Percentiles rank a stretch among this genome's conserved stretches.
These are phyloP conservation scores for Willowsia nigromaculata DNA, from an alignment of 2,888 invertebrate species.

Conservation along the genomic window DNA sequence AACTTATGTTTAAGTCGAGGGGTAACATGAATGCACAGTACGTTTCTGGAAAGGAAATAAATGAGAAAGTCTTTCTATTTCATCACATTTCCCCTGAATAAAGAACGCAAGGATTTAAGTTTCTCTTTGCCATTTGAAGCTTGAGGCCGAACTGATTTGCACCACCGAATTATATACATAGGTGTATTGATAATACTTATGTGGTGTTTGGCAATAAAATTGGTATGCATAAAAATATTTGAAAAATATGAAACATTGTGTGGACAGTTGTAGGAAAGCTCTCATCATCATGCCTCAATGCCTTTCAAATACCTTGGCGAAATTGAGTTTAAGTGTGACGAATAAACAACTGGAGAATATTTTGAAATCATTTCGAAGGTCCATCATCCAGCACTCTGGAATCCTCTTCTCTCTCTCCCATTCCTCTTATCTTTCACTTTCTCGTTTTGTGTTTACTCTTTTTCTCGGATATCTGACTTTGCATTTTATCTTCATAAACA, in stretches of 20 bases:
- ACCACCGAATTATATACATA: neutral
- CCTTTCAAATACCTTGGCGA: too few species aligned
- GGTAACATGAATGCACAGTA: too few species aligned
- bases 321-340: neutral
- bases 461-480: neutral
- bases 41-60: neutral
- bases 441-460: neutral
- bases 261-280: neutral
- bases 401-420: neutral
- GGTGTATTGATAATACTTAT: neutral
- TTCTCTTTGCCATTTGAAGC: too few species aligned
- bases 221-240: neutral
- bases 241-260: neutral
- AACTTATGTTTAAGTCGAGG: too few species aligned
- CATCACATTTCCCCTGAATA: neutral
- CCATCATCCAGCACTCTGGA: neutral
- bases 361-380: slow-evolving; percentile 19
- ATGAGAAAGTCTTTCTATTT: neutral
- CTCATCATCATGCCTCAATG: neutral
- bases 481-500: neutral
- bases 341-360: slow-evolving; percentile 19
- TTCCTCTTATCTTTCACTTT: slow-evolving; percentile 1
- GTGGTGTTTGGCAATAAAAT: neutral
- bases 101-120: too few species aligned
- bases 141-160: too few species aligned